Base-by-base conservation (phyloP, 2,113 vertebrate species). In the Megatriorchis doriae region DNA sequence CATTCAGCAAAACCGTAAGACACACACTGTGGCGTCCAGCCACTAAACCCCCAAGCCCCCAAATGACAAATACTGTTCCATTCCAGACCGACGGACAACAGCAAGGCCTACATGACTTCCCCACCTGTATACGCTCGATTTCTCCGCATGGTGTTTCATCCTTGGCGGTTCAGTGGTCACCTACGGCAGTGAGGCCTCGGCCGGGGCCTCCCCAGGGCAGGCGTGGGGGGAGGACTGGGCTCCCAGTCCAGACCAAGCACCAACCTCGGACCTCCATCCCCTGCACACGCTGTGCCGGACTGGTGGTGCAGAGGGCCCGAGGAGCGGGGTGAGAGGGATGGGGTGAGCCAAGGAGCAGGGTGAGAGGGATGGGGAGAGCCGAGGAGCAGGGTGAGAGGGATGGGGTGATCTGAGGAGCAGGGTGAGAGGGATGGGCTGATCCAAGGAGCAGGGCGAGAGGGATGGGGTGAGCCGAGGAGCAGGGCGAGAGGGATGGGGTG, bases 101-200 rank as follows among this genome's bases (percentile, higher is more conserved):
- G 22, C 34, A 52, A 38, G 32, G 36, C 52, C 15, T 71, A 47
- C 17, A 50, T 18, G n/a, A 32, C 29, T 40, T 59, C 10, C 38
- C 31, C 0, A 0, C 29, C 15, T 50, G 10, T 7, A 17, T 4
- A 4, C 0, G 0, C 19, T 43, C 29, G 19, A 43, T 48, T 34
- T 43, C 77, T 75, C 47, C 0, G 1, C 36, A 34, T 36, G 62
- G 26, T 48, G 18, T 55, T 68, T 55, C n/a, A 42, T 47, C 68
- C 31, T 20, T 29, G 8, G 61, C 32, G 17, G 21, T 14, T 48
- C 55, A 32, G 1, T 8, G 25, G 61, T 22, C 34, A 38, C 31
- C 47, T n/a, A 15, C 20, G 29, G 40, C 47, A 68, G 62, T 0
- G 4, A 75, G 38, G 23, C 38, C 34, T 18, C 0, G 1, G 34